Percentiles rank a stretch among this genome's conserved stretches.
Evolutionary conservation across 2,113 vertebrate genomes (phyloP).

Genomic region (Pomatorhinus ruficollis): DNA sequence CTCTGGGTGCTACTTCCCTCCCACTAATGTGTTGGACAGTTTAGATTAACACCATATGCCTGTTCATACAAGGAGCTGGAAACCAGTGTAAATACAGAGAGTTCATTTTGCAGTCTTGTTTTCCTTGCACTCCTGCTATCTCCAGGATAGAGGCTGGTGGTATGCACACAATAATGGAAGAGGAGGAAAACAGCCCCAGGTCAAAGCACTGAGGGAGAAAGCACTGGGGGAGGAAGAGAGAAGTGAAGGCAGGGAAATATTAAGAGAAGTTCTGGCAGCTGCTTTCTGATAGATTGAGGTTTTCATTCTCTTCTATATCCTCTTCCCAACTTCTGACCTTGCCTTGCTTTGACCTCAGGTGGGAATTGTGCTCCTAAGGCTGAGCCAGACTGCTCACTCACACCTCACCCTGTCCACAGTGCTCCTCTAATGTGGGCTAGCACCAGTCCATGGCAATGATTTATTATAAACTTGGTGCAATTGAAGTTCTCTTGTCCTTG

Average conservation of each 20-base stretch:
- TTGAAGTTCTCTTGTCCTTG: neutral
- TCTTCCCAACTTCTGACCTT: neutral
- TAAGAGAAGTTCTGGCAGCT: neutral
- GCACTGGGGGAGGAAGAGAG: neutral
- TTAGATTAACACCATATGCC: neutral
- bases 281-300: neutral
- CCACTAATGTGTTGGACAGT: neutral
- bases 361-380: neutral
- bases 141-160: rapidly evolving
- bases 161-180: neutral
- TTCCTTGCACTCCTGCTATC: neutral
- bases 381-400: neutral
- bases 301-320: neutral
- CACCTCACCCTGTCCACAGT: neutral
- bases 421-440: neutral
- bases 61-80: neutral
- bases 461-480: neutral
- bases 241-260: neutral
- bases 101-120: neutral
- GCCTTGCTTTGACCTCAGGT: neutral
- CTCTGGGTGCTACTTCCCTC: neutral
- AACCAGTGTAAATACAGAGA: neutral
- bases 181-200: neutral
- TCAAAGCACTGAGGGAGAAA: neutral
- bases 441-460: neutral